phyloP scores from a whole-genome alignment of 2,888 invertebrate genomes.

The Pterobdella sp. region DNA sequence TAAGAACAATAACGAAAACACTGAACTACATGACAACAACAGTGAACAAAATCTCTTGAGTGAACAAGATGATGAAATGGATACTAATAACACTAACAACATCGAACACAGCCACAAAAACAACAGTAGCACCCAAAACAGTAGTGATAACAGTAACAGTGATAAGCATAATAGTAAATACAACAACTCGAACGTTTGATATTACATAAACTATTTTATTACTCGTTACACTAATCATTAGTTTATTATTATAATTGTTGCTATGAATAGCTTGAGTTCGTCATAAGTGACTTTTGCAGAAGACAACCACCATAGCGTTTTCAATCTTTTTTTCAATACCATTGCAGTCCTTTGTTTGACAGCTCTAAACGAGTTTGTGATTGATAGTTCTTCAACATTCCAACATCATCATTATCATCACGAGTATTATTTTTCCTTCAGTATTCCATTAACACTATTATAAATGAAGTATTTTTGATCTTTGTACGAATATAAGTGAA shows the following conservation, averaged over 20 bases:
- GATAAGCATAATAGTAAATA: neutral
- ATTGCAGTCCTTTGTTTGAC: neutral
- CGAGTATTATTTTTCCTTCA: neutral
- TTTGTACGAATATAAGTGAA: no score
- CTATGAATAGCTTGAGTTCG: neutral
- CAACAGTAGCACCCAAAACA: neutral
- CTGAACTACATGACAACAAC: constrained; percentile 12
- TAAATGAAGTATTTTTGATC: no score
- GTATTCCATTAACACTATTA: neutral
- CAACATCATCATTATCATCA: neutral
- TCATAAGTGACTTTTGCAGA: neutral
- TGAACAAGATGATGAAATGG: neutral
- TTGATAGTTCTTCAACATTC: neutral
- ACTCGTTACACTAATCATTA: neutral
- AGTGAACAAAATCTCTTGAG: constrained; percentile 14
- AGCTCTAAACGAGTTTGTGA: neutral
- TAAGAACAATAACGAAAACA: constrained; percentile 10
- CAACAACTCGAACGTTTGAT: neutral
- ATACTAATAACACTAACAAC: neutral
- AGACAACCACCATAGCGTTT: neutral
- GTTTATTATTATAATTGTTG: neutral
- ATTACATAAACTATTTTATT: neutral
- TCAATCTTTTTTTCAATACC: neutral
- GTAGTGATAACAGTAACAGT: neutral
- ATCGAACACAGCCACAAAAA: neutral